These are phyloP conservation scores for Dendrophyllia cribrosa DNA, from an alignment of 64 coral and sea anemone species.

Conservation along the genomic window DNA sequence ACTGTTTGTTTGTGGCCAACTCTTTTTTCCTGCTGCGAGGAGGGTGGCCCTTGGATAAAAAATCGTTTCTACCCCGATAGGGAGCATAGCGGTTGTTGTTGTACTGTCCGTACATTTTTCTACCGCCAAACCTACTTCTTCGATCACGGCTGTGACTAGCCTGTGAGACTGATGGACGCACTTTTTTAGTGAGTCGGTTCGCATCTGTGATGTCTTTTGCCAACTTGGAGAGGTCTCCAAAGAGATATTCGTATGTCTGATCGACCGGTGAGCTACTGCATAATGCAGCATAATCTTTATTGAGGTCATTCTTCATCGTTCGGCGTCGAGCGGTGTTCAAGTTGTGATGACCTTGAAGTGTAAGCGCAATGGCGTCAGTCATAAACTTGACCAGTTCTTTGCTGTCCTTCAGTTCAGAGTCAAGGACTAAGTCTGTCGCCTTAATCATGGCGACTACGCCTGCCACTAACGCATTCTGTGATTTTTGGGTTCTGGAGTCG, in stretches of 20 bases:
- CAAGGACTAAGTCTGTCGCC: too few relatives aligned
- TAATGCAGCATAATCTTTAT: constrained; percentile 35
- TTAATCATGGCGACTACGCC: too few relatives aligned
- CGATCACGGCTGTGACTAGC: background rate
- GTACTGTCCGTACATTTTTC: background rate
- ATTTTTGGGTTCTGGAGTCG: too few relatives aligned
- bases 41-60: constrained; percentile 55
- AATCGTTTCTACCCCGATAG: constrained; percentile 53
- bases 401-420: constrained; percentile 6
- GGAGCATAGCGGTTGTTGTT: background rate
- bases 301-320: constrained; percentile 56
- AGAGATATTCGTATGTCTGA: too few relatives aligned
- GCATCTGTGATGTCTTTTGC: background rate
- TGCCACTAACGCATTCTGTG: too few relatives aligned
- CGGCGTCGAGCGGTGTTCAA: constrained; percentile 24
- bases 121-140: background rate
- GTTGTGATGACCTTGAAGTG: constrained; percentile 58
- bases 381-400: constrained; percentile 44
- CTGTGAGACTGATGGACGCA: constrained; percentile 6
- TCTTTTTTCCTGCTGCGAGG: constrained; percentile 5
- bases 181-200: constrained; percentile 48
- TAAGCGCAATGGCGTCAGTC: constrained; percentile 42
- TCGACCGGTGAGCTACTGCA: too few relatives aligned
- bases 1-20: constrained; percentile 34
- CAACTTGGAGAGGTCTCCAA: too few relatives aligned